Conservation (phyloP, 2,797 vertebrate genomes). For the Onychomys leucogaster region DNA sequence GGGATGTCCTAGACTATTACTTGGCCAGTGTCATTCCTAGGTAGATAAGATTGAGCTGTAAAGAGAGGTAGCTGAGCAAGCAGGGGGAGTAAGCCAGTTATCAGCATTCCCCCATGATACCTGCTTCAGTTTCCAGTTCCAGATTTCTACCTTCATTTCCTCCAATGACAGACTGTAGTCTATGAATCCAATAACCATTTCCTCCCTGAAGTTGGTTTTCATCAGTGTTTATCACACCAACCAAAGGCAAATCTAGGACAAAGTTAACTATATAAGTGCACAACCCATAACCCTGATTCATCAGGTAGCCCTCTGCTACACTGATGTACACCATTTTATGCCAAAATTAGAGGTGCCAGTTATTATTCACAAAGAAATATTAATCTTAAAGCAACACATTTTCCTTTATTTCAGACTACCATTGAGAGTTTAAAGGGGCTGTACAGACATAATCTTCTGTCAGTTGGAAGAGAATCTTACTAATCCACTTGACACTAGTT, state of each 20-base stretch:
- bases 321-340: not conserved
- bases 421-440: conserved; percentile 61
- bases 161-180: not conserved
- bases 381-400: conserved; percentile 8
- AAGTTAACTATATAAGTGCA: not conserved
- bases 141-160: not conserved
- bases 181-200: not conserved
- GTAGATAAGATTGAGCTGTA: not conserved
- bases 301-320: not conserved
- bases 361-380: conserved; percentile 28
- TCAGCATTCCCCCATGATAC: not conserved
- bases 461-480: conserved; percentile 74
- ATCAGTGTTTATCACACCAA: not conserved
- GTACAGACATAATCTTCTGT: conserved; percentile 72
- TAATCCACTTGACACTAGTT: conserved; percentile 77
- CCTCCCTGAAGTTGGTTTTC: not conserved
- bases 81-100: not conserved
- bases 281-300: not conserved
- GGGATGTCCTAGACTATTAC: not conserved
- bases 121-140: not conserved
- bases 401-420: conserved; percentile 45
- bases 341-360: not conserved
- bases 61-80: not conserved
- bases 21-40: not conserved
- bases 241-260: not conserved